phyloP scores from a whole-genome alignment of 2,888 invertebrate species.

The Suillia variegata region DNA sequence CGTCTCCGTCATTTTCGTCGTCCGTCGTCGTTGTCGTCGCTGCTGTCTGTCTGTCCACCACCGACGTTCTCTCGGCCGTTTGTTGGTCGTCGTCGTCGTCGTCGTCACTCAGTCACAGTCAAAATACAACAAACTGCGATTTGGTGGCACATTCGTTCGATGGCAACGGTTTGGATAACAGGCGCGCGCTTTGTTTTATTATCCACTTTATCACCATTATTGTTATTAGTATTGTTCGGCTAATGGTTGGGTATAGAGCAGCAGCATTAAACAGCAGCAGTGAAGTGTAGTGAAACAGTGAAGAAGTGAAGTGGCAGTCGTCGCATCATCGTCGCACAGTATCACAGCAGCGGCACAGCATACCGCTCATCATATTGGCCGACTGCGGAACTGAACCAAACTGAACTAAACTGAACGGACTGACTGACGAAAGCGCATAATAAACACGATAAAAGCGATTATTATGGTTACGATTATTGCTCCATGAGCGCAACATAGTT shows the following conservation, averaged over 20 bases:
- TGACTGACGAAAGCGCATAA: too few relatives aligned
- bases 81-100: constrained; percentile 29
- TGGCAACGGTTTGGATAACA: constrained; percentile 62
- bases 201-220: constrained; percentile 56
- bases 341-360: not conserved
- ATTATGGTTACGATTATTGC: constrained; percentile 31
- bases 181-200: constrained; percentile 63
- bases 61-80: constrained; percentile 26
- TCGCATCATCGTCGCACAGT: not conserved
- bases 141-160: constrained; percentile 62
- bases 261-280: not conserved
- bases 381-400: too few relatives aligned
- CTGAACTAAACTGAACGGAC: too few relatives aligned
- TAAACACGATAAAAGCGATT: constrained; percentile 31
- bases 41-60: not conserved
- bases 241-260: not conserved
- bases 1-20: constrained; percentile 22
- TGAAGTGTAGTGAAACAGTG: not conserved
- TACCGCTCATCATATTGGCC: not conserved
- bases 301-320: not conserved
- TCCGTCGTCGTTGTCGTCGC: constrained; percentile 11
- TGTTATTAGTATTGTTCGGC: constrained; percentile 42
- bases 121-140: constrained; percentile 61
- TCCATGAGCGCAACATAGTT: constrained; percentile 19
- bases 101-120: constrained; percentile 54